phyloP scores from a whole-genome alignment of 2,113 vertebrate genomes.

The Anser cygnoides region DNA sequence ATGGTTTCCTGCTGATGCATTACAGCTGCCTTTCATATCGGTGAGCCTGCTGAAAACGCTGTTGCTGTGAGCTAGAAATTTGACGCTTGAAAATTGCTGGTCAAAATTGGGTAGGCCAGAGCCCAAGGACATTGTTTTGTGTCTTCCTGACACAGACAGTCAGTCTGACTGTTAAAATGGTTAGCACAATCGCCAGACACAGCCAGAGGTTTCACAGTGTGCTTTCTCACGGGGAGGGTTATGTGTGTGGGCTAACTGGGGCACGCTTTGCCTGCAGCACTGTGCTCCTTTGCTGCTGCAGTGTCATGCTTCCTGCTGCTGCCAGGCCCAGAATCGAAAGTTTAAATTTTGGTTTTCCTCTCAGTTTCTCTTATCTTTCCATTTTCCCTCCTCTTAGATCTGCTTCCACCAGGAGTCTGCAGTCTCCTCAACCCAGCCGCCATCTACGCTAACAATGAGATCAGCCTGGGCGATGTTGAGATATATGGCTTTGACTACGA shows the following conservation, averaged over 20 bases:
- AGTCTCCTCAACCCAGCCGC: constrained; percentile 80
- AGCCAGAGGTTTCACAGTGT: background rate
- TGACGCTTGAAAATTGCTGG: background rate
- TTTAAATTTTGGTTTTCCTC: background rate
- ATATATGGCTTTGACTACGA: constrained; percentile 86
- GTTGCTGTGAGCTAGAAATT: background rate
- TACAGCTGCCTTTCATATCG: background rate
- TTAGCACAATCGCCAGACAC: background rate
- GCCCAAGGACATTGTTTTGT: background rate
- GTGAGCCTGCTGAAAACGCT: background rate
- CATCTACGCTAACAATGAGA: constrained; percentile 85
- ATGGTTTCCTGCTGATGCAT: background rate
- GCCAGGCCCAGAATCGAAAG: background rate
- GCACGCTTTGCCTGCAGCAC: background rate
- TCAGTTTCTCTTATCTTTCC: background rate
- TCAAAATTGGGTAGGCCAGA: background rate
- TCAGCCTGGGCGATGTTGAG: constrained; percentile 81
- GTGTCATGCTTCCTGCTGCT: background rate
- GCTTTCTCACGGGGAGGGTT: background rate
- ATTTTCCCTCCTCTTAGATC: constrained; percentile 65
- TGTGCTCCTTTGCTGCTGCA: background rate
- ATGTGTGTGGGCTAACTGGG: background rate
- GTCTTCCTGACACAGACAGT: background rate
- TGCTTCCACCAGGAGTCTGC: constrained; percentile 83
- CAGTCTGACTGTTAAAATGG: background rate